Evolutionary conservation across 2,113 vertebrate species (phyloP), one percentile per base, ranked within the genome.

Genomic region (Hippotragus niger): DNA sequence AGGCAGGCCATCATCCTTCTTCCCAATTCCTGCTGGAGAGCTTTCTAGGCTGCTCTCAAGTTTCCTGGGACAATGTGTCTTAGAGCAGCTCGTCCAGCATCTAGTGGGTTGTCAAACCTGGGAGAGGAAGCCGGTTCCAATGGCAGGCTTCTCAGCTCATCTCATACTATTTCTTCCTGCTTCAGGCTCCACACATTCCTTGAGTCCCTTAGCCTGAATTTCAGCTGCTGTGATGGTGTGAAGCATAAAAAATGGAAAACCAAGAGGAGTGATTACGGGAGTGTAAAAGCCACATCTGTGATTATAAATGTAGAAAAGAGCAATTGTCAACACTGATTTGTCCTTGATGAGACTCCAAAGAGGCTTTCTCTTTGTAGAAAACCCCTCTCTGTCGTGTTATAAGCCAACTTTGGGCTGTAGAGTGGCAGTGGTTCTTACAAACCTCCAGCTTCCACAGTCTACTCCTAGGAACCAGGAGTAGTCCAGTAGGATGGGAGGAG

Each of bases 381-480:
- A 23, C 0, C 4, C 19, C 14, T 3, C 52, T 23, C 3, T 4
- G 62, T 76, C 3, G 0, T 6, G 17, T 25, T 33, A 13, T 10
- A 40, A 25, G 25, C 43, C 7, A 3, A 14, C 53, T 14, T n/a
- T 7, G 33, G 52, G 8, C 40, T 3, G 33, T 31, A 43, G 52
- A 15, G 33, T 33, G 1, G 7, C 21, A 2, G 53, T 7, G 27
- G 15, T 14, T 31, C 45, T 5, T 13, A 11, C 9, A 10, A 16
- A 25, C 27, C 53, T 27, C 19, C 13, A 76, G 45, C 64, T n/a
- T 43, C n/a, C 1, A 1, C 27, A 2, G n/a, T 27, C 84, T 8
- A 1, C n/a, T 21, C 10, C 80, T 11, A 1, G 81, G 45, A 76
- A 31, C 40, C 19, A 8, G 52, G 52, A 27, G 12, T 17, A n/a